Percentiles rank a stretch among this genome's conserved stretches.
Conservation (phyloP, 2,888 invertebrate species). For the Anthophora plumipes region DNA sequence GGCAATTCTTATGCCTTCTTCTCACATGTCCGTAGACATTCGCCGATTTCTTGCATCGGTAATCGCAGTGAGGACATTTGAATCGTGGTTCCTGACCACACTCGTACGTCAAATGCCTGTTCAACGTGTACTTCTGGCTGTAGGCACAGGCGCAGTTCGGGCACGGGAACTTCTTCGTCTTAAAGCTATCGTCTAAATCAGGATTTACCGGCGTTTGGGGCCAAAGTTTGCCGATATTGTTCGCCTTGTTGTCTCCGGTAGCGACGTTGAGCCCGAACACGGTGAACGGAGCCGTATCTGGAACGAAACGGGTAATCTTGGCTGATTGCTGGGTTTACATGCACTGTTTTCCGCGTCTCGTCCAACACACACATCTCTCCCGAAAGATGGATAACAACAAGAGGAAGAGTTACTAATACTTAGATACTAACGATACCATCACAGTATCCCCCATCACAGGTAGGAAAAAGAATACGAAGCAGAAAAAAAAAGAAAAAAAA, state of each 20-base stretch:
- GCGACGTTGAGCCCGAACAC: slow-evolving; percentile 53
- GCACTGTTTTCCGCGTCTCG: background rate
- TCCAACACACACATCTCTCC: too few relatives aligned
- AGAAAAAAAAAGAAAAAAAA: too few relatives aligned
- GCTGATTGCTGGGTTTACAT: slow-evolving; percentile 33
- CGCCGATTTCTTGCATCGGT: slow-evolving; percentile 77
- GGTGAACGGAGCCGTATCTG: slow-evolving; percentile 46
- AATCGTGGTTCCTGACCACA: slow-evolving; percentile 78
- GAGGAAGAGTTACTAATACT: too few relatives aligned
- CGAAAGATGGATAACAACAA: too few relatives aligned
- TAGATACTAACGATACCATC: too few relatives aligned
- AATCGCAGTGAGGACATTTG: slow-evolving; percentile 78
- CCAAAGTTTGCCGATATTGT: slow-evolving; percentile 24
- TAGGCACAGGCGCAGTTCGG: slow-evolving; percentile 67
- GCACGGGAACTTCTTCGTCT: slow-evolving; percentile 58
- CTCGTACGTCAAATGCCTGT: slow-evolving; percentile 72
- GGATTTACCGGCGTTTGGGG: slow-evolving; percentile 27
- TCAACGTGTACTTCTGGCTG: slow-evolving; percentile 66
- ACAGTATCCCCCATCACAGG: too few relatives aligned
- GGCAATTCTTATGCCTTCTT: slow-evolving; percentile 57
- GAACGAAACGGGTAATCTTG: slow-evolving; percentile 50
- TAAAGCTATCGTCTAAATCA: slow-evolving; percentile 25
- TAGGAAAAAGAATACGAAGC: too few relatives aligned
- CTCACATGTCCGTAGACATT: slow-evolving; percentile 73
- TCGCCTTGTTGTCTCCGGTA: slow-evolving; percentile 24